A percentile compares a stretch with the other conserved stretches of the same genome.
Evolutionary conservation across 2,113 vertebrate genomes (phyloP).

Genomic region (Carassius carassius): DNA sequence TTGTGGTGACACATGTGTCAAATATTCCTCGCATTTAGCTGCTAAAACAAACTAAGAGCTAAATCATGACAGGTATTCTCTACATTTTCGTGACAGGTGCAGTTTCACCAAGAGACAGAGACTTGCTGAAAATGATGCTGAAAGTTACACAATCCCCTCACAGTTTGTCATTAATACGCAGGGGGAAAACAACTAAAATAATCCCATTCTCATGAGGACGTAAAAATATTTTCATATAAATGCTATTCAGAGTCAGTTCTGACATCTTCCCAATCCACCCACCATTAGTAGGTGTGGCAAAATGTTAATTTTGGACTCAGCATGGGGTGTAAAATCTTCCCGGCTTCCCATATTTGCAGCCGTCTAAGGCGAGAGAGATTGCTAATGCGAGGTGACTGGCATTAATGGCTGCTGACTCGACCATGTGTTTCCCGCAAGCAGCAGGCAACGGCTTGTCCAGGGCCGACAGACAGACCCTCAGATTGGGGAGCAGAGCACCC

Average conservation of each 20-base stretch:
- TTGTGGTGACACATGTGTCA: too few relatives aligned
- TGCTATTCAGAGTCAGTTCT: too few relatives aligned
- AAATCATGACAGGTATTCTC: not conserved
- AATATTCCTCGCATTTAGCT: too few relatives aligned
- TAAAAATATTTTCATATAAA: not conserved
- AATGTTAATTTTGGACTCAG: not conserved
- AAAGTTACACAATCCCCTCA: not conserved
- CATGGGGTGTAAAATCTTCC: not conserved
- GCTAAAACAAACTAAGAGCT: not conserved
- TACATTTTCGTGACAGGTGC: not conserved
- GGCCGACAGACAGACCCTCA: slow-evolving; percentile 10
- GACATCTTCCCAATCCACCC: too few relatives aligned
- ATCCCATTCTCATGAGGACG: not conserved
- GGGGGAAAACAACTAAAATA: not conserved
- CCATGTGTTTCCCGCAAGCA: slow-evolving; percentile 50
- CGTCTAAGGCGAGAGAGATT: not conserved
- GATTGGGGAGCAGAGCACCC: slow-evolving; percentile 40
- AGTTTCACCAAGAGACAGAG: not conserved
- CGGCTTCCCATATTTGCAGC: slow-evolving; percentile 2
- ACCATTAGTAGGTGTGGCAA: not conserved
- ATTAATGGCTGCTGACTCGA: slow-evolving; percentile 55
- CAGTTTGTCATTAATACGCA: slow-evolving; percentile 22
- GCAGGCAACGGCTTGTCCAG: slow-evolving; percentile 37
- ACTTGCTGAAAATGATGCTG: not conserved
- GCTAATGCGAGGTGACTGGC: slow-evolving; percentile 53